phyloP scores from a whole-genome alignment of 2,888 invertebrate genomes.

The Melieria picta region DNA sequence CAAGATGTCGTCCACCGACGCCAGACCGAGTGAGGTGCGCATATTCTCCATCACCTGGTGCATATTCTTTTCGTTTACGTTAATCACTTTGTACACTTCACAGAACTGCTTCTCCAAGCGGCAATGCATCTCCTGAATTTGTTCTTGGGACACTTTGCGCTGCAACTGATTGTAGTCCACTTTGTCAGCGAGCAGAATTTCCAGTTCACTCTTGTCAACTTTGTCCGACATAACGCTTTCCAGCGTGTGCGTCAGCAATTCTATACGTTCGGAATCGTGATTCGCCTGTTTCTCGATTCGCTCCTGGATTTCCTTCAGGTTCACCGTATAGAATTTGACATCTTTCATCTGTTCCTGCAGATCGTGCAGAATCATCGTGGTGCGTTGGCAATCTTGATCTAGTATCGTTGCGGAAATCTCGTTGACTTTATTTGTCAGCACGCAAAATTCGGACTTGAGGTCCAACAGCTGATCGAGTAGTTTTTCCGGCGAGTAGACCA shows the following conservation, averaged over 20 bases:
- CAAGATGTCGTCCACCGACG: slow-evolving; percentile 72
- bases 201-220: slow-evolving; percentile 77
- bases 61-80: slow-evolving; percentile 54
- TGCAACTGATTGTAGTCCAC: slow-evolving; percentile 76
- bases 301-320: slow-evolving; percentile 44
- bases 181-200: slow-evolving; percentile 78
- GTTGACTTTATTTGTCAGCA: slow-evolving; percentile 56
- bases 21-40: slow-evolving; percentile 73
- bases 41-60: slow-evolving; percentile 72
- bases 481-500: slow-evolving; percentile 55
- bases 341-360: slow-evolving; percentile 50
- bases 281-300: slow-evolving; percentile 38
- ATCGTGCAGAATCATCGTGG: slow-evolving; percentile 47
- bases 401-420: slow-evolving; percentile 52
- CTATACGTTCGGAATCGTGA: slow-evolving; percentile 21
- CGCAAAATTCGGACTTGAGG: slow-evolving; percentile 55
- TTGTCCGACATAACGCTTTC: slow-evolving; percentile 71
- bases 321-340: slow-evolving; percentile 35
- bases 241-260: slow-evolving; percentile 45
- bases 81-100: slow-evolving; percentile 52
- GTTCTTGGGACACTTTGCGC: slow-evolving; percentile 78
- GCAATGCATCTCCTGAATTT: slow-evolving; percentile 71
- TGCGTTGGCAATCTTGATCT: slow-evolving; percentile 51
- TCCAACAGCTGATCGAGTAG: slow-evolving; percentile 56
- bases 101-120: slow-evolving; percentile 56